These are phyloP conservation scores for Patella ulyssiponensis DNA, from an alignment of 2,888 invertebrate species.

Conservation along the genomic window DNA sequence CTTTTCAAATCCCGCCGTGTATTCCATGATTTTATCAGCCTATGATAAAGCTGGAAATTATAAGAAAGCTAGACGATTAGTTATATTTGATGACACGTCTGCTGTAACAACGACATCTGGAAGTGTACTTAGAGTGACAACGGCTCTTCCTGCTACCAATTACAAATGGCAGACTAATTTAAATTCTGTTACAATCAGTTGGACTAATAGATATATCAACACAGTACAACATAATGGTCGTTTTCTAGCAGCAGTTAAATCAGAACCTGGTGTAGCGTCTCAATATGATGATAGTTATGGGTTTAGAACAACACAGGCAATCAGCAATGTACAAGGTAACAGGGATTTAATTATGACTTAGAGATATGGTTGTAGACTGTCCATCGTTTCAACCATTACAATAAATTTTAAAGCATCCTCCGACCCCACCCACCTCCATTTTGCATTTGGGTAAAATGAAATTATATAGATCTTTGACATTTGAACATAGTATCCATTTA, in stretches of 20 bases:
- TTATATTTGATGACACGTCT: neutral
- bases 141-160: neutral
- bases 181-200: neutral
- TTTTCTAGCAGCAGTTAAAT: neutral
- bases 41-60: neutral
- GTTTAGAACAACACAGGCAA: slow-evolving; percentile 17
- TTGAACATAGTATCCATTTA: too few relatives aligned
- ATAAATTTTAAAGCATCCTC: too few relatives aligned
- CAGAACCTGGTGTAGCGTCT: slow-evolving; percentile 14
- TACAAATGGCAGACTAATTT: neutral
- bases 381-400: too few relatives aligned
- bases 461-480: neutral
- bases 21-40: neutral
- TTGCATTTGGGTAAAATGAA: too few relatives aligned
- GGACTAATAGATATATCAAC: slow-evolving; percentile 3
- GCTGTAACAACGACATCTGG: neutral
- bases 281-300: slow-evolving; percentile 35
- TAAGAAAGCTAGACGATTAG: neutral
- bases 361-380: too few relatives aligned
- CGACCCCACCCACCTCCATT: too few relatives aligned
- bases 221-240: neutral
- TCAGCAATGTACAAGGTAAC: slow-evolving; percentile 29
- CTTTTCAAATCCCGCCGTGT: neutral
- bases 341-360: too few relatives aligned
- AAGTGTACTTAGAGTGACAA: neutral